Base-by-base conservation (phyloP, 2,888 invertebrate species). In the Cyaniris semiargus region DNA sequence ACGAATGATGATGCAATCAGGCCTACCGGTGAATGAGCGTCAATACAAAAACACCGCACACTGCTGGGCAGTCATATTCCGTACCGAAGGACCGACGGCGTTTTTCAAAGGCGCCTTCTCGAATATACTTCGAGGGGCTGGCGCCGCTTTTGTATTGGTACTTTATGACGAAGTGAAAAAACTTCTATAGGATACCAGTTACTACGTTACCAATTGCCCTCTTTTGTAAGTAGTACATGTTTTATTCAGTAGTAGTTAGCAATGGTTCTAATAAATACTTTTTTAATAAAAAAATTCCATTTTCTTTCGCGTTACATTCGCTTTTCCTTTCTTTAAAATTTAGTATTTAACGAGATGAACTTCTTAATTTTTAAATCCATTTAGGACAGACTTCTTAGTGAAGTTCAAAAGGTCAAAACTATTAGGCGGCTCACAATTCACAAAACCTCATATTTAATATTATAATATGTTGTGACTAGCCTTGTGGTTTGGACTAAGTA, bases 1-100 rank as follows among this genome's bases (percentile, higher is more conserved):
- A 93, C 96, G 99, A 87, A 98, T 99, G 98, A 99, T 99, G 99
- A 99, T 99, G 99, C 98, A 98, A 94, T 98, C 98, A 79, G 98
- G 98, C 66, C 95, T 96, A 82, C 96, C 96, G 80, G 94, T 95
- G 85, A 89, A 95, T 76, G 97, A 98, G 81, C 95, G 97, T 80
- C 92, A 96, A 85, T 98, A 98, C 95, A 98, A 97, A 94, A 98
- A 95, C 92, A 98, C 98, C 44, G 89, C 97, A 60, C 97, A 99
- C 90, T 99, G 99, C 94, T 98, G 98, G 97, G 86, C 94, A 21
- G 96, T 96, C 86, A 97, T 98, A 86, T 91, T 96, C 84, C 95
- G 95, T 85, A 94, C 95, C 60, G 99, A 99, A 93, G 99, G 99
- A 75, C 82, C 93, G 0, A 88, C 89, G 48, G 98, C 98, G 76